Base-by-base conservation (phyloP, 2,888 invertebrate species). In the Hololepta plana region DNA sequence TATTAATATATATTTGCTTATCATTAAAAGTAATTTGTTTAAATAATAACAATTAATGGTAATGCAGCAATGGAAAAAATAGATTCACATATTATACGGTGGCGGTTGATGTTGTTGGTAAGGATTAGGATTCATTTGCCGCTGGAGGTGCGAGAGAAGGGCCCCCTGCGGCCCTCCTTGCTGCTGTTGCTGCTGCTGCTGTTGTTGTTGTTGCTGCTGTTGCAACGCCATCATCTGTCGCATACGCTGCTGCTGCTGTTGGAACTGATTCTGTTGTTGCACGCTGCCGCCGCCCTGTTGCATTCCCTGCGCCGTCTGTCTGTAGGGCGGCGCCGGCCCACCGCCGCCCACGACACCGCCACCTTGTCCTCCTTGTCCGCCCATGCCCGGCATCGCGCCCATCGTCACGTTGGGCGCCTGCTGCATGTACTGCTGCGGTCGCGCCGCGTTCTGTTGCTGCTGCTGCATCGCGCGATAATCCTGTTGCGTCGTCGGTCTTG, bases 371-470 rank as follows among this genome's bases (percentile, higher is more conserved):
- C 47, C 52, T 23, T 55, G 56, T 55, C 58, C 46, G 34, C 71
- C 72, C 68, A 74, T 73, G 2, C 67, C 59, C 27, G 72, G 74
- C 81, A 82, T 81, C 8, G 71, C 61, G 30, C 76, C 77, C 84
- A 84, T 84, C 2, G 82, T 81, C 2, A 84, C 84, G 48, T 84
- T 85, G 2, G 84, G 82, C 3, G 81, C 75, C 59, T 53, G 53
- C 57, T 75, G 75, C 59, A 74, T 67, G 39, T 74, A 74, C 17
- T 70, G 68, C 17, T 38, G 37, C 31, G 12, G 32, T 28, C 1
- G 35, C 35, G 2, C 36, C 32, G 27, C 38, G 35, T 26, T 37
- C 33, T 15, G 37, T 28, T 25, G 35, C 35, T 10, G 38, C 33
- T 51, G 50, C 3, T 41, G 40, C 50, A 55, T 49, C 25, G 47